Evolutionary conservation across 2,113 vertebrate genomes (phyloP).

Genomic region (Anser brachyrhynchus): DNA sequence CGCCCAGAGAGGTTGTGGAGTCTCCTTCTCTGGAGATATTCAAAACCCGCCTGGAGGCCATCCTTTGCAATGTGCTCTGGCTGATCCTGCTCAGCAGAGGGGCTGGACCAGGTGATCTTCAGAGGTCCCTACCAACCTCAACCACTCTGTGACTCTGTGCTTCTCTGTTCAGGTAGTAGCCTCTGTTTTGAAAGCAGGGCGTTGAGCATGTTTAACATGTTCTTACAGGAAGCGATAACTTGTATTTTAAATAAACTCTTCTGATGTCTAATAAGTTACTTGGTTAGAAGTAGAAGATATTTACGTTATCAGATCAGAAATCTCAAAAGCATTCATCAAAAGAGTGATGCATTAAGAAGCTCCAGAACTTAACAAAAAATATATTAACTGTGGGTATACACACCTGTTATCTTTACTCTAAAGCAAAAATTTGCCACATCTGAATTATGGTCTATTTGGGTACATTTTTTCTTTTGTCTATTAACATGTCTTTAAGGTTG

Average conservation of each 20-base stretch:
- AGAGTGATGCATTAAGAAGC: neutral
- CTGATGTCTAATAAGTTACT: neutral
- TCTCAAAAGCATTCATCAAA: neutral
- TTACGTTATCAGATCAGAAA: neutral
- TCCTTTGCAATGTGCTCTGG: no score
- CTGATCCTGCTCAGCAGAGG: no score
- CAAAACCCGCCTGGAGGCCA: no score
- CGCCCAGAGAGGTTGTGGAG: no score
- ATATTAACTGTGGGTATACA: neutral
- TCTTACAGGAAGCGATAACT: neutral
- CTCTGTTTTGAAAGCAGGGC: neutral
- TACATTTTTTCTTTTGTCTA: neutral
- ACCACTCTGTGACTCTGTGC: no score
- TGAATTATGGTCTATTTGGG: neutral
- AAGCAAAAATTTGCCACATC: neutral
- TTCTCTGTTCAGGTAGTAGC: neutral
- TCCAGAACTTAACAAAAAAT: neutral
- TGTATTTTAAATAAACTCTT: conserved; percentile 8
- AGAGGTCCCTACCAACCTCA: no score
- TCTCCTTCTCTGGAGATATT: no score
- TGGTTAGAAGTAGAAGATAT: neutral
- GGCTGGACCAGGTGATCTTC: no score
- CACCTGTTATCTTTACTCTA: neutral
- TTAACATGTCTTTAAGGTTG: neutral
- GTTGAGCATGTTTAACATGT: neutral